Base-by-base conservation (phyloP, 2,888 invertebrate species). In the Nomada ruficornis region DNA sequence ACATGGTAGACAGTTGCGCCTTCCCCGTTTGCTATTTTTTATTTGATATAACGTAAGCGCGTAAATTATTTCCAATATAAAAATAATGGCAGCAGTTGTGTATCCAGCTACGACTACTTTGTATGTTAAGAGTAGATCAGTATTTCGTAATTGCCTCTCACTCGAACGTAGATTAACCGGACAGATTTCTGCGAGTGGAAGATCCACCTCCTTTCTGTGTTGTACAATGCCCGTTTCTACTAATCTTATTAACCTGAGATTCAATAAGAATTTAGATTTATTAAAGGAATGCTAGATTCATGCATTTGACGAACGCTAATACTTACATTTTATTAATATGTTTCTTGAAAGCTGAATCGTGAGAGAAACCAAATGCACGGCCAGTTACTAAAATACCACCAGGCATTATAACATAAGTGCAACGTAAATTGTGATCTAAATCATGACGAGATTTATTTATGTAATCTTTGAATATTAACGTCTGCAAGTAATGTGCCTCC, bases 51-150 rank as follows among this genome's bases (percentile, higher is more conserved):
- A 52, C 55, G 63, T 7, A n/a, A 71, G 82, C 29, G 74, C 82
- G 11, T 84, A 71, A 15, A 86, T 70, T 11, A 96, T 94, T 94
- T 98, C 98, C 10, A 95, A 94, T 47, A 95, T 91, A 90, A 98
- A 97, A 0, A 96, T 95, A 0, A 96, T 94, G 2, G 95, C 90
- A 0, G 97, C 96, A 0, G 96, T 95, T 0, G 94, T 94, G 73
- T 97, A 95, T 0, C 98, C 98, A 0, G 95, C 94, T 1, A 95
- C 94, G 91, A 97, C 97, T 1, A 98, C 96, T 86, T 96, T 94
- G 90, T 98, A 98, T 0, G 98, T 98, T 95, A 97, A 96, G 88
- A 95, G 93, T 0, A 98, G 95, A 92, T 98, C 98, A 4, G 96
- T 95, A 91, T 97, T 97, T 83, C 96, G 94, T 10, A 98, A 94